Conservation (phyloP, 1,140 invertebrate genomes). For the Carposina sasakii region DNA sequence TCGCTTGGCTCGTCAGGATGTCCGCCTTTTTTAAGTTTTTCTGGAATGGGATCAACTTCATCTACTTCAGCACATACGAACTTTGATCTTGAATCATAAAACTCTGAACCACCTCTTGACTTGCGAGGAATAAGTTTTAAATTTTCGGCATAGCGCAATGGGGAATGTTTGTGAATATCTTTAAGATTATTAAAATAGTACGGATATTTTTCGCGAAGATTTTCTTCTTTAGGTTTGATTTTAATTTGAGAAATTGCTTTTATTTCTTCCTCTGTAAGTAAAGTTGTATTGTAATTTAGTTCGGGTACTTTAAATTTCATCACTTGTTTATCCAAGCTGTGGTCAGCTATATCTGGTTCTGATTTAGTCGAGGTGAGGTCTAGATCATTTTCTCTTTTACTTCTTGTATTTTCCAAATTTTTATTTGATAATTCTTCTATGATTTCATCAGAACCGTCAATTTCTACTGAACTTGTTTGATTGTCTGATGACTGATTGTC, state of each 20-base stretch:
- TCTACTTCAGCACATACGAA: slow-evolving; percentile 70
- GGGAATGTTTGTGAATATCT: slow-evolving; percentile 68
- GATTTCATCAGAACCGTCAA: not conserved
- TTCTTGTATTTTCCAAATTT: slow-evolving; percentile 14
- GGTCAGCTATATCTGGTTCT: not conserved
- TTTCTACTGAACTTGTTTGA: slow-evolving; percentile 14
- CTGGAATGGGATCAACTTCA: slow-evolving; percentile 69
- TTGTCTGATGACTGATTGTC: no score
- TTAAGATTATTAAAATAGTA: slow-evolving; percentile 62
- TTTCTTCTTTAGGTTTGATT: slow-evolving; percentile 23
- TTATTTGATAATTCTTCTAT: slow-evolving; percentile 1
- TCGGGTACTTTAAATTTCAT: slow-evolving; percentile 39
- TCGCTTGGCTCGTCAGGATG: slow-evolving; percentile 40
- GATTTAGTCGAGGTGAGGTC: not conserved
- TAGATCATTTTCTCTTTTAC: slow-evolving; percentile 22
- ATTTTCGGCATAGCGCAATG: slow-evolving; percentile 75
- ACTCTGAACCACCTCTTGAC: slow-evolving; percentile 71
- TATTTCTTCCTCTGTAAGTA: slow-evolving; percentile 34
- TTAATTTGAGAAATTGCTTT: slow-evolving; percentile 31
- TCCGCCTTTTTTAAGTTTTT: slow-evolving; percentile 65
- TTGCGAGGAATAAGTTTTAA: slow-evolving; percentile 73
- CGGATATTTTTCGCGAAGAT: slow-evolving; percentile 65
- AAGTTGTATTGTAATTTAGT: slow-evolving; percentile 44
- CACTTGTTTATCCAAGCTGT: slow-evolving; percentile 32
- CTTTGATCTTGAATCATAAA: slow-evolving; percentile 73